phyloP scores from a whole-genome alignment of 1,140 invertebrate species.

The Bombus difficillimus region DNA sequence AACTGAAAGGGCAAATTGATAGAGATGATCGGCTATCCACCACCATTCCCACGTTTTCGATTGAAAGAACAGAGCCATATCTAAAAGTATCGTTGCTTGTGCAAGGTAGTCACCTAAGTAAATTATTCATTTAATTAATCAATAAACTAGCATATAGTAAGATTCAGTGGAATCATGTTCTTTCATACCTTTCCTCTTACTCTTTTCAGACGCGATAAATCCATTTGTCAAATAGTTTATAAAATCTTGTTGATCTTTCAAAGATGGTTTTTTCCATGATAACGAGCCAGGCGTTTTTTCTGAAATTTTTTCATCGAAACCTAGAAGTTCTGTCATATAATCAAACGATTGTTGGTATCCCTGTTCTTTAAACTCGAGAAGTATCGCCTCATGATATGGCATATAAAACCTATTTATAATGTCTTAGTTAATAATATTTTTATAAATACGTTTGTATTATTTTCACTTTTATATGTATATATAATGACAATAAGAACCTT shows the following conservation, averaged over 20 bases:
- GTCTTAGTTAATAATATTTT: not conserved
- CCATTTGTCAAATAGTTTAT: slow-evolving; percentile 79
- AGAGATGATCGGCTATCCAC: slow-evolving; percentile 85
- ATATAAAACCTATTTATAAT: slow-evolving; percentile 77
- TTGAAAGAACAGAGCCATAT: slow-evolving; percentile 80
- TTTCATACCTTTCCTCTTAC: slow-evolving; percentile 45
- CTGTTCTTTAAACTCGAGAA: slow-evolving; percentile 82
- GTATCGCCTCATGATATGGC: slow-evolving; percentile 82
- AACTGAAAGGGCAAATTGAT: slow-evolving; percentile 79
- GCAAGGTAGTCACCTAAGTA: slow-evolving; percentile 75
- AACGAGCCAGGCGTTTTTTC: slow-evolving; percentile 79
- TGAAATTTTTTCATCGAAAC: slow-evolving; percentile 82
- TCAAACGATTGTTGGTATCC: slow-evolving; percentile 79
- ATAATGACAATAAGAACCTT: slow-evolving; percentile 57
- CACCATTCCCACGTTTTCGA: slow-evolving; percentile 82
- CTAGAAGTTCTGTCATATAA: slow-evolving; percentile 82
- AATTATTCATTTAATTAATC: not conserved
- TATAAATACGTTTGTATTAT: not conserved
- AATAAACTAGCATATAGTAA: not conserved
- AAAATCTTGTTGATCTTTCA: slow-evolving; percentile 79
- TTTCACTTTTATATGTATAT: not conserved
- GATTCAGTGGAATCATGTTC: not conserved
- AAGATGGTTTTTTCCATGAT: slow-evolving; percentile 63
- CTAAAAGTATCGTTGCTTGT: slow-evolving; percentile 79
- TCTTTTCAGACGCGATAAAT: slow-evolving; percentile 79